Evolutionary conservation across 30 jellyfish, hydroid and myxozoan genomes (phyloP).

Genomic region (Chrysaora quinquecirrha): DNA sequence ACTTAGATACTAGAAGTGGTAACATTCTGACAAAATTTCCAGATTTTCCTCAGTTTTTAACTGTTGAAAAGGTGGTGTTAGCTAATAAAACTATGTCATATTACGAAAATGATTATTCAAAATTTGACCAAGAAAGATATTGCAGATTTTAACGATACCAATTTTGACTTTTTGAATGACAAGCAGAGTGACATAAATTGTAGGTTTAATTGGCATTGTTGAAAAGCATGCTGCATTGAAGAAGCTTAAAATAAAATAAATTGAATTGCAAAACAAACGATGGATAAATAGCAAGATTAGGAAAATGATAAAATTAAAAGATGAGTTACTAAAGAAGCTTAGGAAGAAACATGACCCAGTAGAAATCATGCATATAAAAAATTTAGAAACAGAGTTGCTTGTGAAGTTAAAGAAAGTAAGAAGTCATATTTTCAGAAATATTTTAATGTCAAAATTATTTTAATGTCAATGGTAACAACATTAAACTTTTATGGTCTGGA

Average conservation of each 20-base stretch:
- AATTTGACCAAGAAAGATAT: slow-evolving; percentile 33
- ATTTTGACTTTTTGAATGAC: slow-evolving; percentile 35
- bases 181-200: slow-evolving; percentile 23
- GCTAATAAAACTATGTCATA: slow-evolving; percentile 24
- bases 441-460: neutral
- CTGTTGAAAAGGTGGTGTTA: slow-evolving; percentile 12
- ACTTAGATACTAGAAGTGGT: too few relatives aligned
- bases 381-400: too few relatives aligned
- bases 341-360: slow-evolving; percentile 38
- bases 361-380: neutral
- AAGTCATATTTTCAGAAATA: neutral
- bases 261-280: slow-evolving; percentile 12
- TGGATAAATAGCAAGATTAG: too few relatives aligned
- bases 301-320: too few relatives aligned
- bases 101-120: slow-evolving; percentile 36
- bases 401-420: too few relatives aligned
- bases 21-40: slow-evolving; percentile 36
- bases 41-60: slow-evolving; percentile 41
- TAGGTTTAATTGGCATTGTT: slow-evolving; percentile 28
- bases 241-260: slow-evolving; percentile 20
- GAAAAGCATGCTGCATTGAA: too few relatives aligned
- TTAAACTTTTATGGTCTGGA: too few relatives aligned
- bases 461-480: too few relatives aligned
- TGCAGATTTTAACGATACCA: slow-evolving; percentile 32
- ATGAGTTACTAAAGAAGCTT: slow-evolving; percentile 15